phyloP scores from a whole-genome alignment of 92 coral and sea anemone genomes.

The Epizoanthus rinbou region DNA sequence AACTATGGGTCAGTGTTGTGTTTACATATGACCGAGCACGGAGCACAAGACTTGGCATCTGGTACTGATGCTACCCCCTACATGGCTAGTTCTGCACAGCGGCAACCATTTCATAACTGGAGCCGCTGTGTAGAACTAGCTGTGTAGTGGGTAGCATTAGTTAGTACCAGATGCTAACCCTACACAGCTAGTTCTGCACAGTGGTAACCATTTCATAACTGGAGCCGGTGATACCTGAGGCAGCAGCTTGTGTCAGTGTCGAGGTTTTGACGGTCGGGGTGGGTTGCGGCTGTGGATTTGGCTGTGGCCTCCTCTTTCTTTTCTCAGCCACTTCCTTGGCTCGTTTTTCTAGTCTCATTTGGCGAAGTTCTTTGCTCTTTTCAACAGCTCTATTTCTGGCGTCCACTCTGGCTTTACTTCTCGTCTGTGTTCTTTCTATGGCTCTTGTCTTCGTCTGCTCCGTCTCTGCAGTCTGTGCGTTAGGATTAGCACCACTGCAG shows the following conservation, averaged over 20 bases:
- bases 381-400: conserved; percentile 84
- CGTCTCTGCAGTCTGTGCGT: conserved; percentile 82
- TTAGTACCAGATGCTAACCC: too few species aligned
- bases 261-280: background rate
- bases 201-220: too few species aligned
- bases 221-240: conserved; percentile 32
- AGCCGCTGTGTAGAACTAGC: too few species aligned
- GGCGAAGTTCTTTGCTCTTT: conserved; percentile 63
- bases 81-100: too few species aligned
- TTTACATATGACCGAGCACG: too few species aligned
- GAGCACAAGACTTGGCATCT: too few species aligned
- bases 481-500: conserved; percentile 93
- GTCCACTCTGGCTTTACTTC: conserved; percentile 63
- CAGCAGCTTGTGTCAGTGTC: conserved; percentile 16
- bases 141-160: too few species aligned
- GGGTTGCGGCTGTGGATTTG: background rate
- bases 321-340: conserved; percentile 62
- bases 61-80: too few species aligned
- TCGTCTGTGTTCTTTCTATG: conserved; percentile 61
- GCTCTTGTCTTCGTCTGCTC: conserved; percentile 72
- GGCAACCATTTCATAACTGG: background rate
- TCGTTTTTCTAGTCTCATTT: conserved; percentile 59
- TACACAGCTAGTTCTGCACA: too few species aligned
- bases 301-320: conserved; percentile 40
- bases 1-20: too few species aligned